A percentile compares a stretch with the other conserved stretches of the same genome.
Conservation (phyloP, 1,140 invertebrate genomes). For the Parasteatoda tepidariorum region DNA sequence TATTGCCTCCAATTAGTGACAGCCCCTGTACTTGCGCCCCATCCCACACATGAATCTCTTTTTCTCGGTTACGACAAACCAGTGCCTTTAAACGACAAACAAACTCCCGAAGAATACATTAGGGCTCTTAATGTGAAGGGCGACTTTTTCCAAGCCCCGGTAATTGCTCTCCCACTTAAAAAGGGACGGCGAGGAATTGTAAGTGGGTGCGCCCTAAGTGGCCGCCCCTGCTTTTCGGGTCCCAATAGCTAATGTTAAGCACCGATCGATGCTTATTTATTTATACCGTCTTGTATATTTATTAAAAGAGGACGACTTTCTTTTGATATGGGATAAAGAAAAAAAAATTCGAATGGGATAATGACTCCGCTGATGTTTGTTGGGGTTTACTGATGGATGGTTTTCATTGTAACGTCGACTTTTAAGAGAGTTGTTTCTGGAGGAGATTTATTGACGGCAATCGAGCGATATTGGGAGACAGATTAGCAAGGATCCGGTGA, state of each 20-base stretch:
- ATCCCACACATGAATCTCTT: not conserved
- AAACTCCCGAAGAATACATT: slow-evolving; percentile 16
- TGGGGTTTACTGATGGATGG: not conserved
- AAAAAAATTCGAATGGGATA: not conserved
- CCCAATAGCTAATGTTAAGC: slow-evolving; percentile 10
- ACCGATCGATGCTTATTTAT: slow-evolving; percentile 9
- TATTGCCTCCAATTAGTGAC: not conserved
- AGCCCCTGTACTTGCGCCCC: not conserved
- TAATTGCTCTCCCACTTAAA: slow-evolving; percentile 13
- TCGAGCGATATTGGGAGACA: not conserved
- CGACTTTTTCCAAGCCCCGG: slow-evolving; percentile 4
- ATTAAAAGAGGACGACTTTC: slow-evolving; percentile 2
- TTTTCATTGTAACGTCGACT: not conserved
- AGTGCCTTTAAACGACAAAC: not conserved
- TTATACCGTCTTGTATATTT: slow-evolving; percentile 11
- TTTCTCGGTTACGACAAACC: slow-evolving; percentile 6
- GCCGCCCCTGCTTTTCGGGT: too few relatives aligned
- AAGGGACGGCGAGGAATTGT: not conserved
- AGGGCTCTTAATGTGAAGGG: not conserved
- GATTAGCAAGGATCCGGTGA: not conserved
- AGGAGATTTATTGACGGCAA: not conserved
- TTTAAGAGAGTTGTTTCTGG: not conserved
- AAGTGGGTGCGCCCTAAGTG: slow-evolving; percentile 6
- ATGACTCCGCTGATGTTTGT: not conserved
- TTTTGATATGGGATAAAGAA: not conserved